A percentile compares a stretch with the other conserved stretches of the same genome.
Conservation (phyloP, 1,140 invertebrate genomes). For the Rhynchophorus ferrugineus region DNA sequence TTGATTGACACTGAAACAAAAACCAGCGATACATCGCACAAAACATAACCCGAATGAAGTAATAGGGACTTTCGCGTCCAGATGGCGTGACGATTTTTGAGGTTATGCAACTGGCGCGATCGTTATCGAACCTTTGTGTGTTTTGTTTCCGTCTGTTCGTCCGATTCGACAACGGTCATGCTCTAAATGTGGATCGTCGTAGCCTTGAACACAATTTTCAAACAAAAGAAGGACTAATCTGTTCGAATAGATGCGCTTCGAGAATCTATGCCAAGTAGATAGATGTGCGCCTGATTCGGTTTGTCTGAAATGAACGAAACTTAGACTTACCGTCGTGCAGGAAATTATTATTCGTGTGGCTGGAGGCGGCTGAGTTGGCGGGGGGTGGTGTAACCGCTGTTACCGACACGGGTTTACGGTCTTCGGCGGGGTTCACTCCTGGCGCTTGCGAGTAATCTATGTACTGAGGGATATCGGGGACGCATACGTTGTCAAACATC, state of each 20-base stretch:
- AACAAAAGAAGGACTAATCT: too few species aligned
- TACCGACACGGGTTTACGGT: slow-evolving; percentile 38
- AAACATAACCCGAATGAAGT: background rate
- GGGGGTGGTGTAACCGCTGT: slow-evolving; percentile 42
- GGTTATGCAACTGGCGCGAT: background rate
- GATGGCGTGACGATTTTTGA: background rate
- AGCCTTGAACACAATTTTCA: too few species aligned
- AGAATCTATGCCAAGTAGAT: too few species aligned
- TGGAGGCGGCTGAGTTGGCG: slow-evolving; percentile 38
- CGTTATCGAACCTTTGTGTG: too few species aligned
- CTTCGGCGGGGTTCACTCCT: slow-evolving; percentile 31
- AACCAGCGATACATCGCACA: too few species aligned
- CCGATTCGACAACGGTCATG: too few species aligned
- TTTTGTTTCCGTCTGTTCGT: too few species aligned
- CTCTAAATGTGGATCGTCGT: too few species aligned
- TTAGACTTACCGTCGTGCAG: slow-evolving; percentile 38
- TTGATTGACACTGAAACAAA: too few species aligned
- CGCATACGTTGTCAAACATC: slow-evolving; percentile 72
- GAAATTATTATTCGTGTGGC: slow-evolving; percentile 38
- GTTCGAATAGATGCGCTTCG: too few species aligned
- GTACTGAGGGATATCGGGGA: slow-evolving; percentile 67
- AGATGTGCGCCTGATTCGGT: too few species aligned
- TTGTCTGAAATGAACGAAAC: too few species aligned
- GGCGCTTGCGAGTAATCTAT: slow-evolving; percentile 48
- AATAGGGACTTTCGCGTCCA: background rate